Evolutionary conservation across 2,888 invertebrate species (phyloP), one percentile per base, ranked within the genome.

Genomic region (Maniola hyperantus): DNA sequence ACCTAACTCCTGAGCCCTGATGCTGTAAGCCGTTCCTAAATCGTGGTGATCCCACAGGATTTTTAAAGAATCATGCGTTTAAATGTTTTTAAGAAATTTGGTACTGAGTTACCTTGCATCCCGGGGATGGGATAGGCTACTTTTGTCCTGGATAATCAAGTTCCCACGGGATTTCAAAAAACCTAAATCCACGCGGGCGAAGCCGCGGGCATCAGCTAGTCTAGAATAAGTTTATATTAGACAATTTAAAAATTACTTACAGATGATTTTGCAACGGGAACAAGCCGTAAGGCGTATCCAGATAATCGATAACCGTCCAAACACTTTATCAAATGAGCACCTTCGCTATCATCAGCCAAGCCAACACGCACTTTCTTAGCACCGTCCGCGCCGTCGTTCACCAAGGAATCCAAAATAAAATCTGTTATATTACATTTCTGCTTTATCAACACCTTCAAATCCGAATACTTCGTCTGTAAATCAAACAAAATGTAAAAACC

Each of bases 311-410:
- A 89, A 1, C 90, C 89, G 39, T 89, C 79, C 1, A 92, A 77
- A 67, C 79, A 82, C 73, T 89, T 88, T 42, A 88, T 82, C 1
- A 92, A 61, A 59, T 81, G 78, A 6, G 74, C 76, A 0, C 88
- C 90, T 65, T 91, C 90, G 0, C 73, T 72, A 13, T 85, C 86
- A 58, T 88, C 82, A 0, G 85, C 77, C 1, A 91, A 75, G 0
- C 89, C 91, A 7, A 92, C 83, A 0, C 87, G 80, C 7, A 90
- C 84, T 72, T 86, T 88, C 70, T 89, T 91, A 0, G 77, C 74
- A 4, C 83, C 83, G 66, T 81, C 80, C 7, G 20, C 15, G 6
- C 68, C 71, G 34, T 88, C 89, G 1, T 8, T 67, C 0, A 84
- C 72, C 42, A 91, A 74, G 66, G 83, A 83, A 71, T 89, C 91